A percentile compares a stretch with the other conserved stretches of the same genome.
phyloP scores from a whole-genome alignment of 2,888 invertebrate genomes.

The Drosophila borealis region DNA sequence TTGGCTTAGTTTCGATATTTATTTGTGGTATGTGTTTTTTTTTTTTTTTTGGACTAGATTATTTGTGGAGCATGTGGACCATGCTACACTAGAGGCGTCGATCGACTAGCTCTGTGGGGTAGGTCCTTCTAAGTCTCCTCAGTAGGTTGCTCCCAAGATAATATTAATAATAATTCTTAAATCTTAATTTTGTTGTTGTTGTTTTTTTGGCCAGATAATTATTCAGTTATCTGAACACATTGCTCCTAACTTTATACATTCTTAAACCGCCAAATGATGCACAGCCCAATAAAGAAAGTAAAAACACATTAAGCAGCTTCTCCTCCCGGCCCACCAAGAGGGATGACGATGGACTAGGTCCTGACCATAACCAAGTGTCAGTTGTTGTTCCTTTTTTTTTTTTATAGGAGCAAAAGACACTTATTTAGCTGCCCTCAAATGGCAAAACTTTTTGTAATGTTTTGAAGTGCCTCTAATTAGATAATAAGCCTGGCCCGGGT shows the following conservation, averaged over 20 bases:
- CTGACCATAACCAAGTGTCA: constrained; percentile 52
- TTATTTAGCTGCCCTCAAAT: constrained; percentile 74
- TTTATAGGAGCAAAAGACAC: constrained; percentile 31
- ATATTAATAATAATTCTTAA: neutral
- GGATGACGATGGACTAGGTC: constrained; percentile 14
- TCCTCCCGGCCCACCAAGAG: neutral
- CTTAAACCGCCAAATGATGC: constrained; percentile 28
- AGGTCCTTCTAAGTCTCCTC: too few species aligned
- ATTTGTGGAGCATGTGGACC: too few species aligned
- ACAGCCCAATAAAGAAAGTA: neutral
- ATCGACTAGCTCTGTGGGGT: too few species aligned
- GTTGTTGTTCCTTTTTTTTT: constrained; percentile 30
- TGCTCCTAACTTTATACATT: constrained; percentile 14
- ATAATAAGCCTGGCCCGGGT: constrained; percentile 69
- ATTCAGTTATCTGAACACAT: constrained; percentile 6
- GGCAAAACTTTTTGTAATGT: constrained; percentile 80
- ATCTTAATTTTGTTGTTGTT: neutral
- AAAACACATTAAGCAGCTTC: constrained; percentile 21
- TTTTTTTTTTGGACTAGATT: too few species aligned
- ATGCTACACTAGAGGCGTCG: too few species aligned
- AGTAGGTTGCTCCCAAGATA: too few species aligned
- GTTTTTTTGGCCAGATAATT: neutral
- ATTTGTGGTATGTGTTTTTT: too few species aligned
- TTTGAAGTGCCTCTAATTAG: constrained; percentile 78
- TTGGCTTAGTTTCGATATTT: too few species aligned